Base-by-base conservation (phyloP, 1,140 invertebrate species). In the Drosophila ogumai region DNA sequence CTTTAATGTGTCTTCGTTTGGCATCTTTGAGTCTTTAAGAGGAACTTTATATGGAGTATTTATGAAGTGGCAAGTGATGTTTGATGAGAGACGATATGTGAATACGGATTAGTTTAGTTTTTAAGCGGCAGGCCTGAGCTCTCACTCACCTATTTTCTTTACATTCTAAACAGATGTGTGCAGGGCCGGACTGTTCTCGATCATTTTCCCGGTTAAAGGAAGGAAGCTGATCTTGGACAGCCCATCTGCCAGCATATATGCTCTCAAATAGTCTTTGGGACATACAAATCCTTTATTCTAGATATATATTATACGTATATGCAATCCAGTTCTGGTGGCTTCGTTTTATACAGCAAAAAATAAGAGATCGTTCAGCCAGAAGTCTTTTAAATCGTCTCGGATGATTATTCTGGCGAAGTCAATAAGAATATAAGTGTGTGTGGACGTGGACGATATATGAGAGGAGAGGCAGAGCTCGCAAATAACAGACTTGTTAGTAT, bases 301-400 rank as follows among this genome's bases (percentile, higher is more conserved):
- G 36, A 55, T 36, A 54, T 54, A 54, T 55, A 25, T 38, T 55
- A 38, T 22, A 54, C 34, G 38, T 38, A 55, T 55, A 55, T 55
- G 34, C 52, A 55, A 55, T 55, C 61, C 61, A 65, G 61, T 65
- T 65, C 61, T 65, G 61, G 61, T 65, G 61, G 61, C 61, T 65
- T 65, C 61, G 61, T 65, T 61, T 65, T 65, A 61, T 61, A 65
- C 61, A 65, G 58, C 61, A 65, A 65, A 65, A 55, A 65, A 34
- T 65, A 65, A 65, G 61, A 65, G 61, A 65, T 73, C 52, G 67
- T 57, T 58, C 44, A 72, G 47, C 49, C 52, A 72, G 44, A 72
- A 74, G 68, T 72, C 47, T 69, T 66, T 52, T 41, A 67, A 67
- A 68, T 69, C 46, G 63, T 67, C 63, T 54, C 38, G 52, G 67